Evolutionary conservation across 2,113 vertebrate species (phyloP), one percentile per base, ranked within the genome.

Genomic region (Colius striatus): DNA sequence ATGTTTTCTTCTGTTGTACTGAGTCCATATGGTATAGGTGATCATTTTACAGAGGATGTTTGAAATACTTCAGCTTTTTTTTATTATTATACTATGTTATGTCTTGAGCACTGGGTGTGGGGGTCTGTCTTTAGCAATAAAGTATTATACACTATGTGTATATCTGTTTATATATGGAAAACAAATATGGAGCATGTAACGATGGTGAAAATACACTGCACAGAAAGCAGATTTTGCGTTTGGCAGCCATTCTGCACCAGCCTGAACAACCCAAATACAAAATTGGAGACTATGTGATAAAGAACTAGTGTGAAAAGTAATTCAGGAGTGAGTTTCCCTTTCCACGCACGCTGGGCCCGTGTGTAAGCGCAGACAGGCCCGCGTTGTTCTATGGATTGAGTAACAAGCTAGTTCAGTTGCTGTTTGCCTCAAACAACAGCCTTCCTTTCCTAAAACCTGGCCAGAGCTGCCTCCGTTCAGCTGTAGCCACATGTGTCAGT

Each of bases 61-160:
- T 81, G 75, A 94, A 87, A 85, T 85, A 25, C 54, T 94, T 90
- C 34, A 66, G 45, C 38, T 47, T 47, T 47, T 47, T 47, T 47
- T 47, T 47, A 47, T 55, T 88, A 13, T 86, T 86, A 53, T 62
- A 21, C 23, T 62, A 3, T 81, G 23, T 83, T 83, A 63, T 72
- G 65, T 88, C 72, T 72, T 90, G 76, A 70, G 68, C 26, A 15
- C 87, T 78, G 84, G 76, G 61, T 65, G 17, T 51, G 66, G 54
- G 50, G 14, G 57, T 61, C 84, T 90, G 90, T 86, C 78, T 88
- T 86, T 72, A 96, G 96, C 96, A 96, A 95, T 96, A 96, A 96
- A 97, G 80, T 89, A 86, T 82, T 95, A 95, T 96, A 95, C 95
- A 96, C 94, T 93, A 26, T 96, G 95, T 97, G 96, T 96, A 96